A percentile compares a stretch with the other conserved stretches of the same genome.
These are phyloP conservation scores for Drosophila funebris DNA, from an alignment of 1,140 invertebrate species.

Conservation along the genomic window DNA sequence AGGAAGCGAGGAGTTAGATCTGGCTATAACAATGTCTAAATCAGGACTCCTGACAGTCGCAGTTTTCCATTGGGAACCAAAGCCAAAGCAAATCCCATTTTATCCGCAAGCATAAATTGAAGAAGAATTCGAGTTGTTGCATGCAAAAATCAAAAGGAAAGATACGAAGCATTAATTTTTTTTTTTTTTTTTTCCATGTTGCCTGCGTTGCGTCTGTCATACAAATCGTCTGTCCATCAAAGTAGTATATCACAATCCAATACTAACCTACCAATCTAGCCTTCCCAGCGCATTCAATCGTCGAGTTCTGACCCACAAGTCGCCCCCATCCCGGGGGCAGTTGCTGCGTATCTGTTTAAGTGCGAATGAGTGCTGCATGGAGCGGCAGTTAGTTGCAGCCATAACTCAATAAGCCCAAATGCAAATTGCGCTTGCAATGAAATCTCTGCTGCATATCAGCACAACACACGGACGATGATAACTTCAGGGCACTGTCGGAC, in stretches of 20 bases:
- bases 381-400: constrained; percentile 68
- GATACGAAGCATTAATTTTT: background rate
- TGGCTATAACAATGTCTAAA: constrained; percentile 66
- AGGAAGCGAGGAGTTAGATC: background rate
- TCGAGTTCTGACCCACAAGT: constrained; percentile 66
- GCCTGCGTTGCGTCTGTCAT: constrained; percentile 53
- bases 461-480: constrained; percentile 46
- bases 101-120: constrained; percentile 82
- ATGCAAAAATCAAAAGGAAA: constrained; percentile 49
- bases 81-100: constrained; percentile 76
- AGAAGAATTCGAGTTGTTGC: constrained; percentile 73
- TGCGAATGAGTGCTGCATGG: constrained; percentile 68
- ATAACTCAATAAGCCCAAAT: constrained; percentile 82
- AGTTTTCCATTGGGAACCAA: constrained; percentile 23
- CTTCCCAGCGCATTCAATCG: constrained; percentile 68
- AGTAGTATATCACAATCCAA: constrained; percentile 16
- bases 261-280: background rate
- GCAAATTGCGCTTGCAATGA: constrained; percentile 65
- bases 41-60: constrained; percentile 52
- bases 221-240: constrained; percentile 68
- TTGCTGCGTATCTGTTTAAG: constrained; percentile 56
- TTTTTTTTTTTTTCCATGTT: background rate
- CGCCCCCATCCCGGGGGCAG: background rate
- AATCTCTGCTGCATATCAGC: constrained; percentile 48
- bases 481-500: constrained; percentile 21